A percentile compares a stretch with the other conserved stretches of the same genome.
Evolutionary conservation across 92 coral and sea anemone genomes (phyloP).

Genomic region (Isaurus tuberculatus): DNA sequence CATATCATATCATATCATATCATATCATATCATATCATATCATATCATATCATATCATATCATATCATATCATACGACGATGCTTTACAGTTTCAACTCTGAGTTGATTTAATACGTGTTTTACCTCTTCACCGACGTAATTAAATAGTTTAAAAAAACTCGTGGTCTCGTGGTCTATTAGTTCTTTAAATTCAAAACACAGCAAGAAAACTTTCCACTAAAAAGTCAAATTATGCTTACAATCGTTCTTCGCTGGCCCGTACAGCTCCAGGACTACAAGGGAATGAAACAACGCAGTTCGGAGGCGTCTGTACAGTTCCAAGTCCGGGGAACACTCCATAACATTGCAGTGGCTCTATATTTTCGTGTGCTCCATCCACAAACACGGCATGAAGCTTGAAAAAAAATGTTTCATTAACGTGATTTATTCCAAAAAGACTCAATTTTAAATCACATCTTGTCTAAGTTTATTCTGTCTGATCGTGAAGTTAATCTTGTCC

Average conservation of each 20-base stretch:
- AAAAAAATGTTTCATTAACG: not conserved
- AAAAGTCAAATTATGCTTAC: conserved; percentile 48
- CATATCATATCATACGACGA: too few species aligned
- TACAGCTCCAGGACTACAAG: conserved; percentile 71
- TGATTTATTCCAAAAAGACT: not conserved
- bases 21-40: too few species aligned
- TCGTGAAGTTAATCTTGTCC: too few species aligned
- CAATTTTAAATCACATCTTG: not conserved
- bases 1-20: too few species aligned
- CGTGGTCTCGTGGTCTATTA: not conserved
- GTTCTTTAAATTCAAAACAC: too few species aligned
- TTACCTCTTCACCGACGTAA: too few species aligned
- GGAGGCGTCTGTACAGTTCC: conserved; percentile 69
- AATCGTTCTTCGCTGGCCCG: conserved; percentile 62
- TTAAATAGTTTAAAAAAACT: not conserved
- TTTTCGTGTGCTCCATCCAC: conserved; percentile 78
- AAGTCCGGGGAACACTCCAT: conserved; percentile 64
- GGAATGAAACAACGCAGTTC: conserved; percentile 73
- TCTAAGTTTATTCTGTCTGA: too few species aligned
- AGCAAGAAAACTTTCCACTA: not conserved
- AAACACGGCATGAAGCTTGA: conserved; percentile 69
- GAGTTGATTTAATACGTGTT: too few species aligned
- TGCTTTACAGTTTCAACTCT: too few species aligned
- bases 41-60: too few species aligned
- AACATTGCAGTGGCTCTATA: conserved; percentile 16